Base-by-base conservation (phyloP, 2,888 invertebrate species). In the Ypsolopha sequella region DNA sequence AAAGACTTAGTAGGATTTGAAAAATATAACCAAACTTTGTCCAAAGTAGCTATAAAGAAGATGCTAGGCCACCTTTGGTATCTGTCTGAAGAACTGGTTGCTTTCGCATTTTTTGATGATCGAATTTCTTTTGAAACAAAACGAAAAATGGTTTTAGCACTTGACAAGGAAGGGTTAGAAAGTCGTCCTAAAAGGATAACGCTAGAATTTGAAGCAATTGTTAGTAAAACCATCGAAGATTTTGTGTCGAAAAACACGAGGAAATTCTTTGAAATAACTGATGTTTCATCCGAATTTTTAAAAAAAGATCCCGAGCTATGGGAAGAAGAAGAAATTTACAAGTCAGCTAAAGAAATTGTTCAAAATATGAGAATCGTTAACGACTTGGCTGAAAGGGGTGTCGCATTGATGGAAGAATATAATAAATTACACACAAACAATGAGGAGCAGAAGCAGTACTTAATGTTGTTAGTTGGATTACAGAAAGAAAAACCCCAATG, bases 201-300 rank as follows among this genome's bases (percentile, higher is more conserved):
- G n/a, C n/a, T 44, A 24, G 33, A 44, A 44, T 24, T 14, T 24
- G 0, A 24, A 24, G 10, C n/a, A 24, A 44, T 44, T 33, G 7
- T 33, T 10, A 44, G 7, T 13, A 44, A 44, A 44, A 44, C 14
- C 8, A 44, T 44, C 14, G 44, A 44, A 44, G 33, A 44, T 33
- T 44, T 44, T 33, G 44, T 44, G 44, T 24, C 41, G 41, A 46
- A 35, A 46, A 46, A 46, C 35, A 46, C 46, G 14, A 13, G 36
- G 48, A 38, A 48, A 48, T 48, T 48, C 38, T 48, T 48, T 38
- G 38, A 48, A 10, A 34, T 46, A 34, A 46, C 46, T 46, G 48
- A 38, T 38, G 34, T 48, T 38, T 48, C 48, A 48, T 48, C 36
- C 36, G 38, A 38, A 6, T 48, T 38, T 36, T 7, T 48, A 13